phyloP scores from a whole-genome alignment of 2,113 vertebrate genomes.

The Felis chaus region DNA sequence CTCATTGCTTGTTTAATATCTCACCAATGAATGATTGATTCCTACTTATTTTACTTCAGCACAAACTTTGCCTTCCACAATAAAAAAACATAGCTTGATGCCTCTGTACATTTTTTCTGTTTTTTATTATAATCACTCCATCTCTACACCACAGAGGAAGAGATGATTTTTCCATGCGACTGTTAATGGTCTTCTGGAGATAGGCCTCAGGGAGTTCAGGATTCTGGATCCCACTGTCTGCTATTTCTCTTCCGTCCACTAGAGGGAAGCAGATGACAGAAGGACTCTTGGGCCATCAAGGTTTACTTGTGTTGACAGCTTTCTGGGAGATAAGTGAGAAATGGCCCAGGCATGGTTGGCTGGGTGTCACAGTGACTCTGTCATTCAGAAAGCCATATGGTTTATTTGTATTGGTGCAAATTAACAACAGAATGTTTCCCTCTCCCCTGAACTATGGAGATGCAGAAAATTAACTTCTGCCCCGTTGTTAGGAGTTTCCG shows the following conservation, averaged over 20 bases:
- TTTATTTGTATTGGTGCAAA: slow-evolving; percentile 59
- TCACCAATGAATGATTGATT: background rate
- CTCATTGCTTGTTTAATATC: background rate
- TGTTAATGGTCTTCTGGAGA: background rate
- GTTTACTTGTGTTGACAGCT: background rate
- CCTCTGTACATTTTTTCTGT: background rate
- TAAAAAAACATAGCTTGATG: background rate
- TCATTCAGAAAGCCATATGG: slow-evolving; percentile 50
- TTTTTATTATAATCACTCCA: background rate
- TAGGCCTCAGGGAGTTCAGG: background rate
- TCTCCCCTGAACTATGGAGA: background rate
- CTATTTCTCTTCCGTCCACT: background rate
- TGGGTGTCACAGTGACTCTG: slow-evolving; percentile 42
- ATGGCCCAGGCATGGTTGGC: background rate
- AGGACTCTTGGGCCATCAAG: background rate
- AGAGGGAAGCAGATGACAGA: slow-evolving; percentile 66
- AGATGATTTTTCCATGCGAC: background rate
- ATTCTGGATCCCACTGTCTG: background rate
- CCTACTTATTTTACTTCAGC: background rate
- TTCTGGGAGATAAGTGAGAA: slow-evolving; percentile 42
- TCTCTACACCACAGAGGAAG: background rate
- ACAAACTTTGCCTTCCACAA: background rate
- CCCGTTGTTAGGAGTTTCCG: background rate
- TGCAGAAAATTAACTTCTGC: slow-evolving; percentile 55
- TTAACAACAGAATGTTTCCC: slow-evolving; percentile 52